Evolutionary conservation across 2,113 vertebrate species (phyloP).

Genomic region (Eulemur macaco): DNA sequence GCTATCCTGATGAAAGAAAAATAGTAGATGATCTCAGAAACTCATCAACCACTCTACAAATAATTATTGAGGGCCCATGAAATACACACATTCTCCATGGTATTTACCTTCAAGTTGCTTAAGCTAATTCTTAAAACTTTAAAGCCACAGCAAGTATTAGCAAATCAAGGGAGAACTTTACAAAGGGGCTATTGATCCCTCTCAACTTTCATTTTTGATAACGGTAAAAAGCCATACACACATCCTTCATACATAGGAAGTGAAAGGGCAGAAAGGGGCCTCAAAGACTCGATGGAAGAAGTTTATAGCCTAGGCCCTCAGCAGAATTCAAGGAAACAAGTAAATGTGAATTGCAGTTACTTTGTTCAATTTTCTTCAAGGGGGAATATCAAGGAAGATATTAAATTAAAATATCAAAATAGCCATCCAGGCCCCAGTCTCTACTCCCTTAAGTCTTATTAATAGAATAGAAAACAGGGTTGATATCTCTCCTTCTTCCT

Average conservation of each 20-base stretch:
- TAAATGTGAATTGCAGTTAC: not conserved
- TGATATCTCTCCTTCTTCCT: not conserved
- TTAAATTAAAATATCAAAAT: not conserved
- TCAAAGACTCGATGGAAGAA: not conserved
- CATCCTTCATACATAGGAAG: not conserved
- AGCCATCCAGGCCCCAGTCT: not conserved
- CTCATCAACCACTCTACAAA: not conserved
- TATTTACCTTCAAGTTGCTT: not conserved
- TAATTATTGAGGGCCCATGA: not conserved
- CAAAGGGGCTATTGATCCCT: not conserved
- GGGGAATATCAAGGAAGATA: not conserved
- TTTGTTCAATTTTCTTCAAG: not conserved
- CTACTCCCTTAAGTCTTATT: not conserved
- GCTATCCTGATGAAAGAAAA: not conserved
- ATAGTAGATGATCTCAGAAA: not conserved
- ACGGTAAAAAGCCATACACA: not conserved
- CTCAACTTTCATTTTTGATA: not conserved
- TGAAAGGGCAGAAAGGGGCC: not conserved
- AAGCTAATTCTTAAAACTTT: constrained; percentile 1
- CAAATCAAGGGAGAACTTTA: not conserved
- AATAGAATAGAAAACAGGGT: not conserved
- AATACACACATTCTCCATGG: not conserved
- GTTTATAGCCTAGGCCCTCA: not conserved
- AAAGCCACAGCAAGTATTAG: not conserved
- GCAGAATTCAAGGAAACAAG: constrained; percentile 20